phyloP scores from a whole-genome alignment of 1,140 invertebrate species.

The Ruditapes philippinarum region DNA sequence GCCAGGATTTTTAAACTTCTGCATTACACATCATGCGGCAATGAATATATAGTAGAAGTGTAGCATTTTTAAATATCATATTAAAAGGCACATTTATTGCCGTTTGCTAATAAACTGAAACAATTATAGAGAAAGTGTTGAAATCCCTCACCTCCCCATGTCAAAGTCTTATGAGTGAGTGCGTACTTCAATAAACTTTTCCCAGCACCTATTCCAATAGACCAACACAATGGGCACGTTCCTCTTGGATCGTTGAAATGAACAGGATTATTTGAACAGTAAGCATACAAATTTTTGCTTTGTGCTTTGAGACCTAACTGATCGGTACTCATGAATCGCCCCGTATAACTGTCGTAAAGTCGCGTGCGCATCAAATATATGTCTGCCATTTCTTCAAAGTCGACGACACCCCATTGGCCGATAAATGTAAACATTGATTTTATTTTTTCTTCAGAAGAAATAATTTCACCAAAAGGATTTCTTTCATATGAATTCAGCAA shows the following conservation, averaged over 20 bases:
- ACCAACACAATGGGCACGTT: not conserved
- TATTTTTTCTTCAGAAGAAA: not conserved
- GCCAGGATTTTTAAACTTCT: no score
- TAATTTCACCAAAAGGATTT: conserved; percentile 9
- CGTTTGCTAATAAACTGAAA: no score
- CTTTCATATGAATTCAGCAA: conserved; percentile 3
- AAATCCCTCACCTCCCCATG: no score
- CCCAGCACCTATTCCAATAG: no score
- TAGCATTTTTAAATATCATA: no score
- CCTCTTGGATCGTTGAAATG: conserved; percentile 26
- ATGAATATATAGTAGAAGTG: no score
- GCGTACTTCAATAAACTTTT: no score
- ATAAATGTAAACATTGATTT: not conserved
- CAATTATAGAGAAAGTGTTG: no score
- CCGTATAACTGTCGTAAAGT: conserved; percentile 3
- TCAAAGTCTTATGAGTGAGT: no score
- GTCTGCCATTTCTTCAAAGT: conserved; percentile 20
- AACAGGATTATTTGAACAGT: conserved; percentile 24
- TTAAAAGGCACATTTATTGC: no score
- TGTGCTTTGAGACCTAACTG: not conserved
- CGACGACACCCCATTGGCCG: conserved; percentile 34
- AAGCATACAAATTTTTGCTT: conserved; percentile 40
- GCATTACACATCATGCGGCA: no score
- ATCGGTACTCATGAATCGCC: conserved; percentile 30
- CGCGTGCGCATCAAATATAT: conserved; percentile 21